Percentiles rank a stretch among this genome's conserved stretches.
Conservation (phyloP, 92 coral and sea anemone species). For the Phenganax subtilis region DNA sequence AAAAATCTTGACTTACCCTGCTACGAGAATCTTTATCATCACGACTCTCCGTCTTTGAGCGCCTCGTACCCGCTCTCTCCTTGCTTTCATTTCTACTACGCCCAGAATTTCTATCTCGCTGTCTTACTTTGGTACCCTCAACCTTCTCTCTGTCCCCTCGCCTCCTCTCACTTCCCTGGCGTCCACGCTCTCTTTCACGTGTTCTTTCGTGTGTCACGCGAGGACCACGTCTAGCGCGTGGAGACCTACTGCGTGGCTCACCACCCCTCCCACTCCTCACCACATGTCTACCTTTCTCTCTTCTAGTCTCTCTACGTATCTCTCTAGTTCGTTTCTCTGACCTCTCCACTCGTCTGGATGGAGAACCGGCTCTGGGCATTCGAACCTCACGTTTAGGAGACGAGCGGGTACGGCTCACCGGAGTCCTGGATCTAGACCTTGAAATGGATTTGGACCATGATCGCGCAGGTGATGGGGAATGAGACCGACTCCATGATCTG, state of each 20-base stretch:
- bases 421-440: conserved; percentile 68
- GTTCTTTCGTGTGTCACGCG: conserved; percentile 2
- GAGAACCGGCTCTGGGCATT: conserved; percentile 37
- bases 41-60: conserved; percentile 49
- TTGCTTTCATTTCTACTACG: conserved; percentile 46
- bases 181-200: conserved; percentile 42
- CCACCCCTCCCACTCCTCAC: conserved; percentile 25
- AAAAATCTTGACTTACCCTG: conserved; percentile 51
- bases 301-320: conserved; percentile 28
- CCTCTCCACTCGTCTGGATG: conserved; percentile 37
- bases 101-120: conserved; percentile 43
- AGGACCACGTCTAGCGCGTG: conserved; percentile 8
- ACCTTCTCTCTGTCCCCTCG: conserved; percentile 46
- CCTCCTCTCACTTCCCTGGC: conserved; percentile 37
- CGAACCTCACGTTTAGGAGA: conserved; percentile 48
- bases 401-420: conserved; percentile 45
- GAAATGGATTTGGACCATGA: conserved; percentile 87
- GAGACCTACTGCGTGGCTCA: conserved; percentile 42
- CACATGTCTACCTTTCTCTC: conserved; percentile 3
- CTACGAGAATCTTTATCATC: conserved; percentile 62
- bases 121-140: conserved; percentile 28
- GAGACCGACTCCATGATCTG: conserved; percentile 23
- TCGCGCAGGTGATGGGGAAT: conserved; percentile 23
- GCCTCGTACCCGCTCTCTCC: conserved; percentile 58
- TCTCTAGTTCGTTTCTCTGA: conserved; percentile 7